Conservation (phyloP, 2,797 vertebrate genomes). For the Rhinatrema bivittatum region DNA sequence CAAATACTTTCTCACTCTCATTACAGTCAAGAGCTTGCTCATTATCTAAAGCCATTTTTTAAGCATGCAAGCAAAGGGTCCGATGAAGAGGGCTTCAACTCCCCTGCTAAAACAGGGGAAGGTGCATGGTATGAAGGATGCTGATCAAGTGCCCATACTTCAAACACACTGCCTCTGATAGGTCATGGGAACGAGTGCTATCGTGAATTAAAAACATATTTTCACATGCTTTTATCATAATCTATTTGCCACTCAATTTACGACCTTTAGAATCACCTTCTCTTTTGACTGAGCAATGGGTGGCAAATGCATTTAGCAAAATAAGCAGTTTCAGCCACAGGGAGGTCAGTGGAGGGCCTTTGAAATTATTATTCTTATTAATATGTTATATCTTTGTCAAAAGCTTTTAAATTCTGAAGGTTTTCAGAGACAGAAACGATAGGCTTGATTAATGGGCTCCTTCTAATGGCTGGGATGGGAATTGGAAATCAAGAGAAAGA, state of each 20-base stretch:
- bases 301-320: constrained; percentile 47
- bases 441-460: constrained; percentile 46
- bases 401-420: constrained; percentile 49
- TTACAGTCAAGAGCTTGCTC: too few relatives aligned
- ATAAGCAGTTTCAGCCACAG: constrained; percentile 45
- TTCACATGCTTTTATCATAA: constrained; percentile 50
- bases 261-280: constrained; percentile 54
- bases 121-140: not conserved
- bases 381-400: constrained; percentile 53
- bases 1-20: not conserved
- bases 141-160: constrained; percentile 34
- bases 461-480: constrained; percentile 46
- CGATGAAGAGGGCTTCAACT: not conserved
- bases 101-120: too few relatives aligned
- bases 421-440: constrained; percentile 37
- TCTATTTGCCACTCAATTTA: constrained; percentile 41
- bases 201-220: constrained; percentile 51
- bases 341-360: constrained; percentile 51
- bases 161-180: constrained; percentile 14
- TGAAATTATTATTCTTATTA: constrained; percentile 53
- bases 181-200: constrained; percentile 40
- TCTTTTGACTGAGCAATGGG: constrained; percentile 51
- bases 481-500: constrained; percentile 35
- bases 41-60: constrained; percentile 7
- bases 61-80: not conserved